Conservation (phyloP, 2,797 vertebrate genomes). For the Darevskia mixta region DNA sequence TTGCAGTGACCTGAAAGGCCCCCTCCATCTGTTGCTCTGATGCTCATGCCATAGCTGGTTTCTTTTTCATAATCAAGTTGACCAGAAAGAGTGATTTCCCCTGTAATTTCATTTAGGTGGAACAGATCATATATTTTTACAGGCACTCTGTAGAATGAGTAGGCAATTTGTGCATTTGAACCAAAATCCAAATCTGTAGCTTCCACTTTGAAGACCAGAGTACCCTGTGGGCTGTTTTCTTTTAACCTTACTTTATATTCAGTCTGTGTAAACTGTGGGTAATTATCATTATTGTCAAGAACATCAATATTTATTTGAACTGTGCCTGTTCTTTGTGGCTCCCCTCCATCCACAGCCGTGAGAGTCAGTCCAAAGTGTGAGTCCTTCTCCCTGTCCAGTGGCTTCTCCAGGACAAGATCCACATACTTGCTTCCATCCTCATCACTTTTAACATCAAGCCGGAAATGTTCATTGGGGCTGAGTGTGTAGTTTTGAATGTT, state of each 20-base stretch:
- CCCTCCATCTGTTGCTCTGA: neutral
- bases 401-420: constrained; percentile 68
- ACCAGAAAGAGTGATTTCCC: constrained; percentile 55
- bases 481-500: too few relatives aligned
- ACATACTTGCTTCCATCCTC: constrained; percentile 59
- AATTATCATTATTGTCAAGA: constrained; percentile 39
- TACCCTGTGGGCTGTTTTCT: neutral
- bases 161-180: constrained; percentile 44
- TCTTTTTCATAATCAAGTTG: constrained; percentile 59
- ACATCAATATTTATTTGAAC: constrained; percentile 14
- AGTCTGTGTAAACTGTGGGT: neutral
- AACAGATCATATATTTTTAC: constrained; percentile 65
- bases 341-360: constrained; percentile 79
- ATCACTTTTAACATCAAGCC: constrained; percentile 61
- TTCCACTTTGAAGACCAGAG: neutral
- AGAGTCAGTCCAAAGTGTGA: constrained; percentile 78
- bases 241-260: constrained; percentile 7
- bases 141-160: constrained; percentile 63
- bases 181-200: constrained; percentile 23
- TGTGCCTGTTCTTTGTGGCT: constrained; percentile 47
- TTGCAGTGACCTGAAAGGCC: neutral
- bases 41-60: neutral
- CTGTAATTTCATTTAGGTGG: constrained; percentile 5
- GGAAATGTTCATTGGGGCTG: constrained; percentile 55
- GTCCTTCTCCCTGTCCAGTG: constrained; percentile 52